These are phyloP conservation scores for Dynastes tityus DNA, from an alignment of 2,888 invertebrate species.

Conservation along the genomic window DNA sequence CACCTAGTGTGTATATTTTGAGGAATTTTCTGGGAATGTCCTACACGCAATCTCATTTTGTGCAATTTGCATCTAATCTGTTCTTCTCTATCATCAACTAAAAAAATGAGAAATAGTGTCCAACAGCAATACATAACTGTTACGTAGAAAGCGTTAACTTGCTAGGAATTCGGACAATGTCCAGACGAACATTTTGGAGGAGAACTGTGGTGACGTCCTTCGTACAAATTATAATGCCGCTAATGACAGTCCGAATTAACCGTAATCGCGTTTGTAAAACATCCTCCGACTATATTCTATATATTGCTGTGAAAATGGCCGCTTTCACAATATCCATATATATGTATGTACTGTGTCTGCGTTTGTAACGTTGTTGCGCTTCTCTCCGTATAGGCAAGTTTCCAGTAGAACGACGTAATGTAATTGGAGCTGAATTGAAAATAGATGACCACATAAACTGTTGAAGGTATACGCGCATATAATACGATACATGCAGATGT, in stretches of 20 bases:
- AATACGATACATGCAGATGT: too few relatives aligned
- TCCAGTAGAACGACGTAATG: conserved; percentile 13
- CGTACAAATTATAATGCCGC: neutral
- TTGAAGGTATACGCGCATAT: neutral
- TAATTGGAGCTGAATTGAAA: conserved; percentile 26
- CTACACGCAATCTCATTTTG: too few relatives aligned
- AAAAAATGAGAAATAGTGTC: too few relatives aligned
- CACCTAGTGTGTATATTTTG: too few relatives aligned
- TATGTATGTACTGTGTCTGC: too few relatives aligned
- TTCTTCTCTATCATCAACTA: too few relatives aligned
- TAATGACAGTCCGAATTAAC: conserved; percentile 12
- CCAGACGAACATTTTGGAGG: conserved; percentile 17
- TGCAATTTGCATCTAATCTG: too few relatives aligned
- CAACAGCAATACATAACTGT: too few relatives aligned
- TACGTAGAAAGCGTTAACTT: too few relatives aligned
- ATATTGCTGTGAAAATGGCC: too few relatives aligned
- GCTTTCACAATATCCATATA: neutral
- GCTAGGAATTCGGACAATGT: conserved; percentile 8
- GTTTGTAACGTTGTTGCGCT: neutral
- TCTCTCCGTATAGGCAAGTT: neutral
- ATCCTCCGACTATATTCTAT: neutral
- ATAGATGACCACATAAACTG: conserved; percentile 24
- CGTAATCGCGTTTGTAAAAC: neutral
- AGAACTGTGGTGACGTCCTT: neutral
- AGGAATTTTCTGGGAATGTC: too few relatives aligned